Evolutionary conservation across 2,797 vertebrate species (phyloP), one percentile per base, ranked within the genome.

Genomic region (Chaunax sp.): DNA sequence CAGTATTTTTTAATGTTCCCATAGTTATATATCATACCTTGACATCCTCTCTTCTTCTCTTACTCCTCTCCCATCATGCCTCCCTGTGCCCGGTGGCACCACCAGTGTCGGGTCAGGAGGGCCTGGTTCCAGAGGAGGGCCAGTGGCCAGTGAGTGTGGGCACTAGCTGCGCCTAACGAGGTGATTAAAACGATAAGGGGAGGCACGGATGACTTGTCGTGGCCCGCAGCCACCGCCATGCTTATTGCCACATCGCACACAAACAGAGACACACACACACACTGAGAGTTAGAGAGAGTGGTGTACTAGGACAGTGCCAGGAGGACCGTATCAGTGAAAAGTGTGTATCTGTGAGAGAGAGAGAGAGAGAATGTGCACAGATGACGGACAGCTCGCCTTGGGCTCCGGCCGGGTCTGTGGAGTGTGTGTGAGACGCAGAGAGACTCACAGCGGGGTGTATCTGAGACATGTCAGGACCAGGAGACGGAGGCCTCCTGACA

Each of bases 181-280:
- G 89, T 92, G 92, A 92, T 93, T 93, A 92, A 93, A 93, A 90
- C 76, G 86, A 93, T 92, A 90, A 93, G 84, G 87, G 87, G 83
- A 90, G 88, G 87, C 88, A 94, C 85, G 92, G 91, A 92, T 91
- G 94, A 94, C 91, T 94, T 89, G 94, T 92, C 89, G 94, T 96
- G 96, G 95, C 94, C 88, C 87, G 59, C 77, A 93, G 92, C 92
- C 93, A 93, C 86, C 58, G 41, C 75, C 82, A 35, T 70, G 72
- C 76, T 77, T 66, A 76, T 54, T 81, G 79, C 77, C 79, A 54
- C 47, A 33, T 9, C 73, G 66, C 69, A 62, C 69, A 52, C 69
- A 74, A 72, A 67, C 60, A 59, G 57, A 77, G 63, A 55, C 71
- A 56, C 77, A 64, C 51, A 56, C 51, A 64, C 45, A 58, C 52